phyloP scores from a whole-genome alignment of 2,113 vertebrate genomes.

The Dicrurus megarhynchus region DNA sequence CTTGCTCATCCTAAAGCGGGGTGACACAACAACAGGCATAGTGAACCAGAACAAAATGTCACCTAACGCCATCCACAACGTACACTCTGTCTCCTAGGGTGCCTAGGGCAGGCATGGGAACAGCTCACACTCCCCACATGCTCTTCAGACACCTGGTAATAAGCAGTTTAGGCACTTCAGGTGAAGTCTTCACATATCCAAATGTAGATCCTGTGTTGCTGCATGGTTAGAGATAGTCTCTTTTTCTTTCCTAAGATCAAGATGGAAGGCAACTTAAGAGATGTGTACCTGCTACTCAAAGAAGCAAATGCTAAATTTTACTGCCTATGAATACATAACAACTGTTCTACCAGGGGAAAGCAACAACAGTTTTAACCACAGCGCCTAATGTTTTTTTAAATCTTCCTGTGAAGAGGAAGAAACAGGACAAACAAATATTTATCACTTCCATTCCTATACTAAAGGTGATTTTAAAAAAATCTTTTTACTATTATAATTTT shows the following conservation, averaged over 20 bases:
- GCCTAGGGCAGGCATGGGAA: not conserved
- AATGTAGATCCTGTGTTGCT: not conserved
- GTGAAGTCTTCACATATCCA: not conserved
- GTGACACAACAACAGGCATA: not conserved
- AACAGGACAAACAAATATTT: not conserved
- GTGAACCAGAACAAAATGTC: not conserved
- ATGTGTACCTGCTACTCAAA: not conserved
- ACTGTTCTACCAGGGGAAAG: not conserved
- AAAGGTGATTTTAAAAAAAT: not conserved
- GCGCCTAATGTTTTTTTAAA: not conserved
- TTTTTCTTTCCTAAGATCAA: not conserved
- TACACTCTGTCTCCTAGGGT: not conserved
- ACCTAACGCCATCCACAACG: not conserved
- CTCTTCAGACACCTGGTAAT: not conserved
- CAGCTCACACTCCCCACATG: not conserved
- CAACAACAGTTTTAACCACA: not conserved
- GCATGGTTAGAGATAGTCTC: not conserved
- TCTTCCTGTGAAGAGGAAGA: not conserved
- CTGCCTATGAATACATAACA: not conserved
- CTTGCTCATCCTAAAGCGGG: not conserved
- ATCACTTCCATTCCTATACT: not conserved
- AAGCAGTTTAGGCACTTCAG: not conserved
- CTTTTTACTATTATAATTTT: not conserved
- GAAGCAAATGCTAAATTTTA: not conserved
- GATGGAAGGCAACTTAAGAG: not conserved